Conservation (phyloP, 2,797 vertebrate species). For the Ctenopoma multispine region DNA sequence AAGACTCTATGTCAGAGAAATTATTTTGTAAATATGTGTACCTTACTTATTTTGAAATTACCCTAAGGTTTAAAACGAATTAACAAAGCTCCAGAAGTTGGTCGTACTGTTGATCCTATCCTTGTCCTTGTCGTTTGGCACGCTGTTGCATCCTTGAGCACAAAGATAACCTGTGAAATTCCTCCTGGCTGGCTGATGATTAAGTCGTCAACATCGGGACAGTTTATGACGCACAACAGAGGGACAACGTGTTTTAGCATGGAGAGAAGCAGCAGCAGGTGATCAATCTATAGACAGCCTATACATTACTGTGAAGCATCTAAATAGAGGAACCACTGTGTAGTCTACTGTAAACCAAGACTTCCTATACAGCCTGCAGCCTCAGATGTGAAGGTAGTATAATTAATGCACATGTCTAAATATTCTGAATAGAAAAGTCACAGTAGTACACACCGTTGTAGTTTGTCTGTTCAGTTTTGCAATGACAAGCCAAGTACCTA, state of each 20-base stretch:
- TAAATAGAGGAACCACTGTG: too few species aligned
- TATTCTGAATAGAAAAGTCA: too few species aligned
- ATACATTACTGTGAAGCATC: neutral
- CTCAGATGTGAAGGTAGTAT: too few species aligned
- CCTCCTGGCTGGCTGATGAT: constrained; percentile 37
- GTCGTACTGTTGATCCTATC: constrained; percentile 5
- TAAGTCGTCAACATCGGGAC: constrained; percentile 30
- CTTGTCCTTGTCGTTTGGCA: constrained; percentile 32
- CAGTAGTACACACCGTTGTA: too few species aligned
- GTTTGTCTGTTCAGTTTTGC: too few species aligned
- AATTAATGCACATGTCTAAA: too few species aligned
- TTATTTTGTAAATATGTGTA: neutral
- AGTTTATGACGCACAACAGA: constrained; percentile 47
- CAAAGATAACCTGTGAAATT: constrained; percentile 76
- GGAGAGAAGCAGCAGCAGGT: constrained; percentile 50
- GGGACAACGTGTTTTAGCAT: neutral
- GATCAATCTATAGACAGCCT: neutral
- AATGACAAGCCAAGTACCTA: too few species aligned
- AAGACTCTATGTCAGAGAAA: neutral
- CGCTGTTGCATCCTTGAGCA: constrained; percentile 43
- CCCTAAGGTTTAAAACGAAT: neutral
- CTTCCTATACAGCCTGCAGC: too few species aligned
- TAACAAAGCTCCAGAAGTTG: neutral
- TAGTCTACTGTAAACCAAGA: too few species aligned
- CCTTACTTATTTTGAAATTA: neutral